A percentile compares a stretch with the other conserved stretches of the same genome.
Evolutionary conservation across 2,797 vertebrate genomes (phyloP).

Genomic region (Crocidura indochinensis): DNA sequence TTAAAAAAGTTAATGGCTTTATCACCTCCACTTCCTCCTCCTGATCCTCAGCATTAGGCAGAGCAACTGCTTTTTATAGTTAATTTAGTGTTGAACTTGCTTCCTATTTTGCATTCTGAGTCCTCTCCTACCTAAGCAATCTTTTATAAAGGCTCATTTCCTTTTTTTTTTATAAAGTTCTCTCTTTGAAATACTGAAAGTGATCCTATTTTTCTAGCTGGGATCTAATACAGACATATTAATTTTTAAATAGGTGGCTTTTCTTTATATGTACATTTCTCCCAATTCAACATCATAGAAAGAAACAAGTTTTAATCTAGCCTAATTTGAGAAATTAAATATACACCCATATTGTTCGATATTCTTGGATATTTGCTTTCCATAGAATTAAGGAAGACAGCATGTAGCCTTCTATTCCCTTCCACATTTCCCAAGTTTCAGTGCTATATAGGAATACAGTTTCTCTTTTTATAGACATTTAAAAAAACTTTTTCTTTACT

Average conservation of each 20-base stretch:
- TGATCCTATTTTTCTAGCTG: background rate
- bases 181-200: background rate
- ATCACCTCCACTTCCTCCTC: background rate
- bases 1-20: too few relatives aligned
- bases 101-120: background rate
- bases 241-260: background rate
- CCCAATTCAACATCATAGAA: background rate
- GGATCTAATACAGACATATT: background rate
- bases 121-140: background rate
- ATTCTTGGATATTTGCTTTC: background rate
- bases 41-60: background rate
- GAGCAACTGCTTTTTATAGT: background rate
- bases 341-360: background rate
- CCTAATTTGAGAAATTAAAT: conserved; percentile 8
- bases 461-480: background rate
- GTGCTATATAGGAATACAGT: background rate
- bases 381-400: background rate
- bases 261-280: background rate
- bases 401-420: background rate
- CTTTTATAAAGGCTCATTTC: too few relatives aligned
- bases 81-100: background rate
- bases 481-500: background rate
- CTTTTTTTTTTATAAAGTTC: background rate
- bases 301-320: background rate
- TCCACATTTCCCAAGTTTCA: background rate